These are phyloP conservation scores for Dipodomys spectabilis DNA, from an alignment of 2,113 vertebrate species.

Conservation along the genomic window DNA sequence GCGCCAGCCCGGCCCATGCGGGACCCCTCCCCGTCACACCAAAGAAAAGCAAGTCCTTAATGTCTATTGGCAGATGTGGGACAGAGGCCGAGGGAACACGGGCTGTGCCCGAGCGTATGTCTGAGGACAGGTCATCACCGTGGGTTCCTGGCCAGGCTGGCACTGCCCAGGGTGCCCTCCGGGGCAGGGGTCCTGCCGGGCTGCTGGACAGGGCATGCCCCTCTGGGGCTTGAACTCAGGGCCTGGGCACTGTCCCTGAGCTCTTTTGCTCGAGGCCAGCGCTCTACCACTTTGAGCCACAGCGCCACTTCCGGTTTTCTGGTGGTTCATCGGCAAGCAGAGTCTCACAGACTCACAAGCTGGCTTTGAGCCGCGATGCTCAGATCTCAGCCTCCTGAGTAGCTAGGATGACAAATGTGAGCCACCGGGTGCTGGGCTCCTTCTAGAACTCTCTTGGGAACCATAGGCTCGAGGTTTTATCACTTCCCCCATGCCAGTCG, in stretches of 20 bases:
- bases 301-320: no score
- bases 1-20: slow-evolving; percentile 80
- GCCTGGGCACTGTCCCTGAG: no score
- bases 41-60: slow-evolving; percentile 90
- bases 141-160: not conserved
- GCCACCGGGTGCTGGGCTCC: no score
- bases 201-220: not conserved
- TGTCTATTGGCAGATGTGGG: slow-evolving; percentile 87
- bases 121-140: slow-evolving; percentile 44
- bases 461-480: not conserved
- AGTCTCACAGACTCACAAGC: no score
- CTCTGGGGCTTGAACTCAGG: not conserved
- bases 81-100: slow-evolving; percentile 62
- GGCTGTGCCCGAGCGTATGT: not conserved
- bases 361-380: no score
- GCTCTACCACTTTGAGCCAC: no score
- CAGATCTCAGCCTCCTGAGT: no score
- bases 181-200: not conserved
- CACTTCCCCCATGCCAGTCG: not conserved
- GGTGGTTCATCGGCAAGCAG: no score
- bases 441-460: no score
- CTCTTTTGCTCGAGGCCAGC: no score
- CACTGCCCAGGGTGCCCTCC: not conserved
- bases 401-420: no score
- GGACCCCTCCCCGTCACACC: slow-evolving; percentile 81